Evolutionary conservation across 2,797 vertebrate genomes (phyloP), one percentile per base, ranked within the genome.

Genomic region (Borostomias antarcticus): DNA sequence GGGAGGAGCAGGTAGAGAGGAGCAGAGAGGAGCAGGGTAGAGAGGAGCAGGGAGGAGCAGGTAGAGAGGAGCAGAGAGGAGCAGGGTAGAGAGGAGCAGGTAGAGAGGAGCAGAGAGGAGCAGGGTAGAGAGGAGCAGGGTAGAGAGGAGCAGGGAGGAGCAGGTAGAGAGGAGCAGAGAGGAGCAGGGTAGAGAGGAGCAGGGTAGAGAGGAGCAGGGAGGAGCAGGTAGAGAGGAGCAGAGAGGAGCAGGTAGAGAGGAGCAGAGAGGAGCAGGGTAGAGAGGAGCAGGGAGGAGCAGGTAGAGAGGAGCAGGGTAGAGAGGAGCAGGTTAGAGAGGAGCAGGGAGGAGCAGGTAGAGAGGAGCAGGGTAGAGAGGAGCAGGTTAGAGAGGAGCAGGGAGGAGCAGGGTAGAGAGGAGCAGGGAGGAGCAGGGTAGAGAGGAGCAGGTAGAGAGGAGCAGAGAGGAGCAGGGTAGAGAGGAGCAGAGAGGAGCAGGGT

Each of bases 171-270:
- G n/a, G n/a, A n/a, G n/a, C 30, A 35, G 50, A 29, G 48, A 65
- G 47, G 45, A 54, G 57, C 5, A 7, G 35, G 54, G 5, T 11
- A 17, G 43, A 45, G 4, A 33, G 9, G 9, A 9, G 33, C 19
- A 37, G 35, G 33, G n/a, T n/a, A n/a, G n/a, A n/a, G n/a, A 17
- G 43, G 3, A n/a, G 43, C 4, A n/a, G 17, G 43, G 43, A 17
- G 43, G 17, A 11, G 43, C 54, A 61, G 54, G n/a, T n/a, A n/a
- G n/a, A n/a, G n/a, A n/a, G n/a, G n/a, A n/a, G n/a, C n/a, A n/a
- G n/a, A n/a, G n/a, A n/a, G n/a, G n/a, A n/a, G n/a, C n/a, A n/a
- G 69, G 70, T 51, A 71, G 68, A 58, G 64, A 68, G 47, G 58
- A 64, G 74, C 15, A 47, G 54, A 47, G 33, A 35, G 30, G 17